Evolutionary conservation across 2,113 vertebrate genomes (phyloP).

Genomic region (Reinhardtius hippoglossoides): DNA sequence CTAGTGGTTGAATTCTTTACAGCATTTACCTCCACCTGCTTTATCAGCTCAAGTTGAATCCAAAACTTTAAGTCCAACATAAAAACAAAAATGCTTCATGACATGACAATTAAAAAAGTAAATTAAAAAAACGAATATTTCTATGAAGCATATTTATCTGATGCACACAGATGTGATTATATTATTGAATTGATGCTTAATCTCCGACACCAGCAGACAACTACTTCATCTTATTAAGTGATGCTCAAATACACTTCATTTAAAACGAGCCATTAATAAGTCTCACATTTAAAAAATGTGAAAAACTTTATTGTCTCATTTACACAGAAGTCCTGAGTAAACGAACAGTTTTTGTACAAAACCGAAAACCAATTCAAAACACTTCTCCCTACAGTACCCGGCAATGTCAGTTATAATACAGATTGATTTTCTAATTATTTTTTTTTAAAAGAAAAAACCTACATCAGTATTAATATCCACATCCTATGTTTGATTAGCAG

Average conservation of each 20-base stretch:
- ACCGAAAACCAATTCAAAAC: neutral
- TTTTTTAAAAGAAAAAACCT: neutral
- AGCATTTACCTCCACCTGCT: neutral
- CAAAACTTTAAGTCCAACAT: neutral
- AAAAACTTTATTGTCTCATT: neutral
- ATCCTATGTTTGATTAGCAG: slow-evolving; percentile 6
- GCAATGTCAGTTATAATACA: neutral
- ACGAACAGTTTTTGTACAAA: neutral
- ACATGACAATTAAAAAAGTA: no score
- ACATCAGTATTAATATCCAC: neutral
- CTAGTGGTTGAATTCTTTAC: slow-evolving; percentile 30
- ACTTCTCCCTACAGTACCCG: neutral
- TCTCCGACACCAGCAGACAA: no score
- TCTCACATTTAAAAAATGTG: neutral
- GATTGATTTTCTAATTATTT: no score
- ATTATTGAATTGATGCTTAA: no score
- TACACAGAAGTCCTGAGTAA: neutral
- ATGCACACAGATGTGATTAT: no score
- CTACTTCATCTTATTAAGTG: no score
- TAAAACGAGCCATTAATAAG: neutral
- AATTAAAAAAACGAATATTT: no score
- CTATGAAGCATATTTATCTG: no score
- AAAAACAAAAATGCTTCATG: neutral
- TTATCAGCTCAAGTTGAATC: neutral
- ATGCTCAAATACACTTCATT: neutral